Percentiles rank a stretch among this genome's conserved stretches.
phyloP scores from a whole-genome alignment of 2,113 vertebrate species.

The Fregetta grallaria region DNA sequence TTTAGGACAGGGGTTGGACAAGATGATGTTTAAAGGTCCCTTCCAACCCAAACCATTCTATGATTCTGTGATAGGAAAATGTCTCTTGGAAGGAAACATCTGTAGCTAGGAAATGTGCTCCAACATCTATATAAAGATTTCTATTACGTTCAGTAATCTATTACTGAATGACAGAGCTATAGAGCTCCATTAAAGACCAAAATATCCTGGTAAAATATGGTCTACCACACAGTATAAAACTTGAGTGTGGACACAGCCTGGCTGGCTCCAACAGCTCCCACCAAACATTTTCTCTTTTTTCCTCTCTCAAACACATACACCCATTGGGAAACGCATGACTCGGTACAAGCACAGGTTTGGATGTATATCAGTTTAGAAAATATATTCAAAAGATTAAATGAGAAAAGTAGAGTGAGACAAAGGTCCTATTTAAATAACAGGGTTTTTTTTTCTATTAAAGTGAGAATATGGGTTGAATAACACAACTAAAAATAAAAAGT shows the following conservation, averaged over 20 bases:
- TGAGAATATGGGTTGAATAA: neutral
- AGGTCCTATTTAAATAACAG: neutral
- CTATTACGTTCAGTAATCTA: neutral
- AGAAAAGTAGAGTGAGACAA: neutral
- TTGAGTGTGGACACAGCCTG: neutral
- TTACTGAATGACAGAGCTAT: neutral
- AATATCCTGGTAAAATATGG: accelerated
- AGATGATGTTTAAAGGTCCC: neutral
- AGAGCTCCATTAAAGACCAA: neutral
- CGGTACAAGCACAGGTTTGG: neutral
- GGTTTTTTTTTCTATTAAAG: neutral
- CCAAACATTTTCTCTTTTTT: neutral
- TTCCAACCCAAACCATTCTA: neutral
- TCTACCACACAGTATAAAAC: neutral
- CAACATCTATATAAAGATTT: neutral
- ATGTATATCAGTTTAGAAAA: neutral
- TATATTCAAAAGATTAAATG: neutral
- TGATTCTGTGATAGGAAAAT: slow-evolving; percentile 45
- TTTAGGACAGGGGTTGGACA: neutral
- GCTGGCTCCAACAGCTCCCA: neutral
- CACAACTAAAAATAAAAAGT: neutral
- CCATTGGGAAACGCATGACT: accelerated
- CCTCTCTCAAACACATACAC: neutral
- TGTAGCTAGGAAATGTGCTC: slow-evolving; percentile 28
- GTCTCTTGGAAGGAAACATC: slow-evolving; percentile 70